Base-by-base conservation (phyloP, 2,113 vertebrate species). In the Myotis brandtii region DNA sequence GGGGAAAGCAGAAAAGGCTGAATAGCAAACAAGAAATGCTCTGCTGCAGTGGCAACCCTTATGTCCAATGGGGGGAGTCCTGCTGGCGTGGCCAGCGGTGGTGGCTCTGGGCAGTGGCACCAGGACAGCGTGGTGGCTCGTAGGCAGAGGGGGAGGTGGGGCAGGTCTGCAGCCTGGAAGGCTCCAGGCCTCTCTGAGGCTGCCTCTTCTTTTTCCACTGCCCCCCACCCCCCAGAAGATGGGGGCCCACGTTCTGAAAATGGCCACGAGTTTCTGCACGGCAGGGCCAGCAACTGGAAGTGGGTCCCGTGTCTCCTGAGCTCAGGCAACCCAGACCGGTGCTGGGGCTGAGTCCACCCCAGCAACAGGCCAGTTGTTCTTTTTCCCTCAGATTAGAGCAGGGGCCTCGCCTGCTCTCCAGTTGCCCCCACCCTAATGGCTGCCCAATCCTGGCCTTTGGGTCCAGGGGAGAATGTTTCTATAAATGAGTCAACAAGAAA, bases 261-360 rank as follows among this genome's bases (percentile, higher is more conserved):
- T 18, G 13, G 75, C 75, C 1, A 0, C 1, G 20, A 27, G 85
- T 10, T 14, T n/a, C 20, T 32, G 46, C 16, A 13, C 64, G 56
- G 30, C 2, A 4, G 73, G 50, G 52, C 37, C 59, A 30, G 50
- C 14, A 13, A 27, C 52, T 46, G 34, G 30, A 37, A 50, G 9
- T 0, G 1, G 6, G 8, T 23, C 43, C 8, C 0, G 40, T 34
- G 17, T n/a, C 43, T 46, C 50, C 30, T 34, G 7, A 0, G 20
- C 34, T n/a, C 69, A 7, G 46, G 62, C 67, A 25, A 37, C 37
- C 52, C 20, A 14, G 76, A 20, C 30, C 0, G 2, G 76, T 3
- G 32, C 32, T 46, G 76, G 48, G n/a, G 3, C 40, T n/a, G 34
- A 21, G 21, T 3, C 16, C 40, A 48, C 23, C 9, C 48, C 25